phyloP scores from a whole-genome alignment of 2,113 vertebrate genomes.

The Carettochelys insculpta region DNA sequence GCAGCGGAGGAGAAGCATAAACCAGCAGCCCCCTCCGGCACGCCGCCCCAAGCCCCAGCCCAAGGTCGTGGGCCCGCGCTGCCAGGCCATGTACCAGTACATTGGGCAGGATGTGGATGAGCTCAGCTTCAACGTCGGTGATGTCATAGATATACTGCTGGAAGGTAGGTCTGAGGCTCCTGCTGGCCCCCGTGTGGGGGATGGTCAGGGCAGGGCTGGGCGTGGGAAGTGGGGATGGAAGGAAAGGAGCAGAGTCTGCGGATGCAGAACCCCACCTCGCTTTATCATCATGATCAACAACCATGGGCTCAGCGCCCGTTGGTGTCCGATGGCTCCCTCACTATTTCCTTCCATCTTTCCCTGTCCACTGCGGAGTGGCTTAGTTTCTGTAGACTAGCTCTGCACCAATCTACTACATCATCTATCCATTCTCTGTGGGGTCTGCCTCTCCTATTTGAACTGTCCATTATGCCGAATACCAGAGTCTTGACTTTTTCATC shows the following conservation, averaged over 20 bases:
- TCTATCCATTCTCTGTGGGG: too few relatives aligned
- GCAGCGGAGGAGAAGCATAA: slow-evolving; percentile 88
- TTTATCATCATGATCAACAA: too few relatives aligned
- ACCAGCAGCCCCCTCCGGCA: slow-evolving; percentile 84
- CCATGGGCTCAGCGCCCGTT: too few relatives aligned
- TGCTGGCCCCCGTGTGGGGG: not conserved
- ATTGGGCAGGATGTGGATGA: slow-evolving; percentile 92
- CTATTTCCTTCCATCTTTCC: too few relatives aligned
- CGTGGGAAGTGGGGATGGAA: not conserved
- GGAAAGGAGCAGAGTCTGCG: not conserved
- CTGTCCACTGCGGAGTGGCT: too few relatives aligned
- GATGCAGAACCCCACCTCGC: not conserved
- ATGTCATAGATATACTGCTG: slow-evolving; percentile 87
- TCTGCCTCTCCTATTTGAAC: too few relatives aligned
- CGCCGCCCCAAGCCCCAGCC: slow-evolving; percentile 82
- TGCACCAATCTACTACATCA: too few relatives aligned
- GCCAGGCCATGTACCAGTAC: slow-evolving; percentile 91
- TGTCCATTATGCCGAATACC: too few relatives aligned
- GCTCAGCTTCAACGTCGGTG: slow-evolving; percentile 90
- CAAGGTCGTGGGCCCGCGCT: slow-evolving; percentile 77
- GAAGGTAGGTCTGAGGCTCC: slow-evolving; percentile 81
- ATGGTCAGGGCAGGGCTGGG: not conserved
- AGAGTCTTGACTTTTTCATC: too few relatives aligned
- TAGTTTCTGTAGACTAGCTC: too few relatives aligned
- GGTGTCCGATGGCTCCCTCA: too few relatives aligned